Base-by-base conservation (phyloP, 2,113 vertebrate species). In the Pelmatolapia mariae region DNA sequence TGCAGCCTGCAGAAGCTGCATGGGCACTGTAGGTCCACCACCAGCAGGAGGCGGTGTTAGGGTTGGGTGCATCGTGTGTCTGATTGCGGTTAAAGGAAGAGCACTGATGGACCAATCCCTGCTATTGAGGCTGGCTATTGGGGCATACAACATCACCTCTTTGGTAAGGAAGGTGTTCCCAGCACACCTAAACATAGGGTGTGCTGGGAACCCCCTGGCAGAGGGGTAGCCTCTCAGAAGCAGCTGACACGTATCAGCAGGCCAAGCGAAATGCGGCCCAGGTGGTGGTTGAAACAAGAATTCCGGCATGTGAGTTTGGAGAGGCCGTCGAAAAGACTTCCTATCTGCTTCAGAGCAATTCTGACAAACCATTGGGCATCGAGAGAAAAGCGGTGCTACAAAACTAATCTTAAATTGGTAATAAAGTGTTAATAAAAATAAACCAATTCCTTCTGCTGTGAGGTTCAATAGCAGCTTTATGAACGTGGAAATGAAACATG, bases 191-290 rank as follows among this genome's bases (percentile, higher is more conserved):
- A 59, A 59, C 26, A 59, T 16, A 1, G 56, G 24, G 26, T 59
- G 56, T 29, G 13, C 56, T 16, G 4, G 56, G 56, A 59, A 59
- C 54, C 13, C 26, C 26, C 56, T 59, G 56, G 56, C 24, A 29
- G 56, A 57, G 24, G 7, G 54, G 54, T 56, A 56, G 54, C 11
- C 54, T 56, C 54, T 26, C 54, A 56, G 54, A 56, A 56, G 54
- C 22, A 57, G 22, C 54, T 26, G 54, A 57, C 54, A 26, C 0
- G 3, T 57, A 57, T 57, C 7, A 57, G 54, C 24, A 57, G 54
- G 24, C 54, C 12, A 56, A 15, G 22, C 7, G 0, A 0, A 56
- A 56, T 0, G 22, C 4, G 0, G 54, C 22, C 22, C 22, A 57
- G 54, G 54, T 26, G 13, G 7, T 29, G 26, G 56, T 16, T 59